Evolutionary conservation across 53 echinoderm and acorn worm species (phyloP).

Genomic region (Patiria pectinifera): DNA sequence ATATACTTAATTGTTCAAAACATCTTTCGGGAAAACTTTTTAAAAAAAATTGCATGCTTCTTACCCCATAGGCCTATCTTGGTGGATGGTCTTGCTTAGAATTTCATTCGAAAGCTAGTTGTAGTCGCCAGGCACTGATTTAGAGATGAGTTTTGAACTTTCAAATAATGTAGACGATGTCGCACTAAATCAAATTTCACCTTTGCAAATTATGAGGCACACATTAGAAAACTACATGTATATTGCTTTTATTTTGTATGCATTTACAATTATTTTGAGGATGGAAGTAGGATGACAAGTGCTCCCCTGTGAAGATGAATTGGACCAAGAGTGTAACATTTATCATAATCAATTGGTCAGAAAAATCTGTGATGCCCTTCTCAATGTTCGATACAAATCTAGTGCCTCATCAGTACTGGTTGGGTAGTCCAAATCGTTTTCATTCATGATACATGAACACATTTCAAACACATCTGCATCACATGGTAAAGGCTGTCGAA

Average conservation of each 20-base stretch:
- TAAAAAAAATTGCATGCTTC: too few relatives aligned
- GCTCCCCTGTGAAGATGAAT: constrained; percentile 17
- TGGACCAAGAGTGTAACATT: constrained; percentile 7
- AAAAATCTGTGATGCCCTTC: constrained; percentile 31
- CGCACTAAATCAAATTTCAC: too few relatives aligned
- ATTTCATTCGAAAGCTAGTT: too few relatives aligned
- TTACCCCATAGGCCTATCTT: too few relatives aligned
- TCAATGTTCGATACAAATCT: constrained; percentile 51
- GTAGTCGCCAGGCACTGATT: too few relatives aligned
- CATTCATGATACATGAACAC: constrained; percentile 57
- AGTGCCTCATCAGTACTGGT: constrained; percentile 31
- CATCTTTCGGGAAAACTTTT: too few relatives aligned
- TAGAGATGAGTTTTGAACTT: too few relatives aligned
- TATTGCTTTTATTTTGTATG: background rate
- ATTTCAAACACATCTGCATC: constrained; percentile 57
- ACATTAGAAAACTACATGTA: background rate
- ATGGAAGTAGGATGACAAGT: background rate
- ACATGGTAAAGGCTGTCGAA: constrained; percentile 65
- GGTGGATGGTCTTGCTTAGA: too few relatives aligned
- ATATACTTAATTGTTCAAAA: too few relatives aligned
- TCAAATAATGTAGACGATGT: too few relatives aligned
- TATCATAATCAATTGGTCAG: constrained; percentile 22
- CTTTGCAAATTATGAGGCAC: too few relatives aligned
- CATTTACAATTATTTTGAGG: too few relatives aligned
- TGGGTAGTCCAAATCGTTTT: constrained; percentile 60